phyloP scores from a whole-genome alignment of 2,113 vertebrate species.

The Coptodon rendalli region DNA sequence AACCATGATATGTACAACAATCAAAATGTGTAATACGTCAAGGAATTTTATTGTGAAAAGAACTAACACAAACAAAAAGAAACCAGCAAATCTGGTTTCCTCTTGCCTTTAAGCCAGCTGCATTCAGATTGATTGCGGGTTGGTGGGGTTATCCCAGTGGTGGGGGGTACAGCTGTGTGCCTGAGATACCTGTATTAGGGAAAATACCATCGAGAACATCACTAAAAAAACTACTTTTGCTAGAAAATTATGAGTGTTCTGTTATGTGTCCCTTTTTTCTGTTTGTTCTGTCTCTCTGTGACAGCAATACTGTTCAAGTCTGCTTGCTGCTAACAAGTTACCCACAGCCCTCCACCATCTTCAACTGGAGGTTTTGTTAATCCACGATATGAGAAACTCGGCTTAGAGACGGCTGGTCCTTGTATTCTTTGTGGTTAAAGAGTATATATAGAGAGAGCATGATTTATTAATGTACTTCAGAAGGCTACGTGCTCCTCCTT shows the following conservation, averaged over 20 bases:
- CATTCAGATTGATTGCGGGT: neutral
- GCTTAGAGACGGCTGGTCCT: neutral
- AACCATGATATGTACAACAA: neutral
- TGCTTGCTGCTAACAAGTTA: fast-evolving
- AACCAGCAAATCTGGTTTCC: neutral
- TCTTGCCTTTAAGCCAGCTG: neutral
- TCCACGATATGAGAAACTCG: fast-evolving
- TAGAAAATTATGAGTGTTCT: neutral
- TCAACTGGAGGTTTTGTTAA: neutral
- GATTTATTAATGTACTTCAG: neutral
- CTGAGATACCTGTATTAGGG: neutral
- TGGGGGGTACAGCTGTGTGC: neutral
- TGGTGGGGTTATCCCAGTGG: neutral
- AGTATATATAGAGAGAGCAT: neutral
- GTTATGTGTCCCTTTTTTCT: neutral
- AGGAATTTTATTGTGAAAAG: neutral
- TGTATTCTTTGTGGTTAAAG: neutral
- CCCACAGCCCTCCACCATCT: neutral
- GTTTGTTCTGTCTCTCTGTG: neutral
- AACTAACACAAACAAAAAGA: neutral
- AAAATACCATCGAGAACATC: neutral
- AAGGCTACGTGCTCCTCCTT: neutral
- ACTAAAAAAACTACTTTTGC: fast-evolving
- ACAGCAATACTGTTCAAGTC: neutral
- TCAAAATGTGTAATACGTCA: neutral